A percentile compares a stretch with the other conserved stretches of the same genome.
phyloP scores from a whole-genome alignment of 2,888 invertebrate genomes.

The Thymelicus acteon region DNA sequence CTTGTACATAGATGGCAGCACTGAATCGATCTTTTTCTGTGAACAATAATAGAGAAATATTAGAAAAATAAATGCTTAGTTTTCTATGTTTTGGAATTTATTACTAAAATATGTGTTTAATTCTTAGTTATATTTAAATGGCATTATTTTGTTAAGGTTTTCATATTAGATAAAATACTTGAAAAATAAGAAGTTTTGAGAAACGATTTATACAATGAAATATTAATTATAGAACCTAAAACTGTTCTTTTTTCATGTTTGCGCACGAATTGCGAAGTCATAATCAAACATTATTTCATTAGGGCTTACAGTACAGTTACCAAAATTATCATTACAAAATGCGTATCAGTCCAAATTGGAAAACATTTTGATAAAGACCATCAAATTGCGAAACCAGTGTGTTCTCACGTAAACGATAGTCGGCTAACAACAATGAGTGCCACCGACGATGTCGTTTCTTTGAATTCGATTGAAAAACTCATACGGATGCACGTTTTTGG shows the following conservation, averaged over 20 bases:
- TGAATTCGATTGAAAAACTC: slow-evolving; percentile 81
- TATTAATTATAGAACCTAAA: too few species aligned
- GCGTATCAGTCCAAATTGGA: slow-evolving; percentile 61
- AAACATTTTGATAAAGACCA: slow-evolving; percentile 60
- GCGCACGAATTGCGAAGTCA: not conserved
- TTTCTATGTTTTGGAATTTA: not conserved
- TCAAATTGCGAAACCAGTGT: slow-evolving; percentile 75
- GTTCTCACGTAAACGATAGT: slow-evolving; percentile 81
- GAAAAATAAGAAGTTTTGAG: too few species aligned
- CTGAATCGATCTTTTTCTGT: slow-evolving; percentile 65
- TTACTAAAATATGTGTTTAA: too few species aligned
- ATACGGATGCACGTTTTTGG: slow-evolving; percentile 83
- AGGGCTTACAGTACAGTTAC: not conserved
- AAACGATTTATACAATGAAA: too few species aligned
- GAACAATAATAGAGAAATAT: slow-evolving; percentile 46
- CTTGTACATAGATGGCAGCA: slow-evolving; percentile 86
- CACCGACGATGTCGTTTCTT: slow-evolving; percentile 80
- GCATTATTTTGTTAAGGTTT: too few species aligned
- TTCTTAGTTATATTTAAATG: too few species aligned
- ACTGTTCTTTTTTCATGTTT: too few species aligned
- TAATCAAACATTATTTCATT: not conserved
- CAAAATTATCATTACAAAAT: slow-evolving; percentile 35
- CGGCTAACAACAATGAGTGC: slow-evolving; percentile 79
- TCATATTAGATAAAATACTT: too few species aligned
- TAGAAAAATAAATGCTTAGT: slow-evolving; percentile 2